A percentile compares a stretch with the other conserved stretches of the same genome.
phyloP scores from a whole-genome alignment of 2,113 vertebrate genomes.

The Paraplagusia blochii region DNA sequence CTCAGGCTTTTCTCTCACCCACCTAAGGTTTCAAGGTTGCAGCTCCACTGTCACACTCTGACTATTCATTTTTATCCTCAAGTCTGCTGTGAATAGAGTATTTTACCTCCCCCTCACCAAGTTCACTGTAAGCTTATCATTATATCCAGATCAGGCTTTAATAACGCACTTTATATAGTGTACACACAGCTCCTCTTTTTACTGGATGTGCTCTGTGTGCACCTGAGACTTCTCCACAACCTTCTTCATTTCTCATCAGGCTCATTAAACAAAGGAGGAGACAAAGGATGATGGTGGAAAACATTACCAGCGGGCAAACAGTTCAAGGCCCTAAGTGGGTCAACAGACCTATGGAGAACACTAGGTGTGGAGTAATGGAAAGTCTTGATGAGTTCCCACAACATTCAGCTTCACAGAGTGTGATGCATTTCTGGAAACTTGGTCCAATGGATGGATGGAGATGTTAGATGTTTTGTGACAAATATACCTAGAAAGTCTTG shows the following conservation, averaged over 20 bases:
- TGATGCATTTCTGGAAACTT: too few relatives aligned
- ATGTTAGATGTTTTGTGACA: too few relatives aligned
- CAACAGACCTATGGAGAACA: too few relatives aligned
- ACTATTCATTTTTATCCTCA: conserved; percentile 14
- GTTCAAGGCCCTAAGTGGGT: too few relatives aligned
- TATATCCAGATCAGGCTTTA: conserved; percentile 29
- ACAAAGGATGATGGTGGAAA: too few relatives aligned
- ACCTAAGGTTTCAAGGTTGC: conserved; percentile 69
- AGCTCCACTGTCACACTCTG: conserved; percentile 49
- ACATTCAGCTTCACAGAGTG: too few relatives aligned
- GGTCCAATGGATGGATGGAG: too few relatives aligned
- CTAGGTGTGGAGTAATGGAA: too few relatives aligned
- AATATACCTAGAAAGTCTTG: too few relatives aligned
- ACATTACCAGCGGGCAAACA: too few relatives aligned
- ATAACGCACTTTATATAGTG: conserved; percentile 29
- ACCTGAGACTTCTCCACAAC: background rate
- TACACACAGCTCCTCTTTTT: conserved; percentile 2
- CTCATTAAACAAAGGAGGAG: background rate
- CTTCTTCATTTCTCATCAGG: too few relatives aligned
- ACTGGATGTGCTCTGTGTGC: background rate
- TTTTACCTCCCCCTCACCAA: conserved; percentile 45
- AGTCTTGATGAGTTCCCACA: too few relatives aligned
- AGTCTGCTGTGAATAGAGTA: conserved; percentile 38
- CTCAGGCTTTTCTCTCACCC: conserved; percentile 56
- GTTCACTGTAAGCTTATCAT: conserved; percentile 39